These are phyloP conservation scores for Drosophila mercatorum DNA, from an alignment of 2,888 invertebrate genomes.

Conservation along the genomic window DNA sequence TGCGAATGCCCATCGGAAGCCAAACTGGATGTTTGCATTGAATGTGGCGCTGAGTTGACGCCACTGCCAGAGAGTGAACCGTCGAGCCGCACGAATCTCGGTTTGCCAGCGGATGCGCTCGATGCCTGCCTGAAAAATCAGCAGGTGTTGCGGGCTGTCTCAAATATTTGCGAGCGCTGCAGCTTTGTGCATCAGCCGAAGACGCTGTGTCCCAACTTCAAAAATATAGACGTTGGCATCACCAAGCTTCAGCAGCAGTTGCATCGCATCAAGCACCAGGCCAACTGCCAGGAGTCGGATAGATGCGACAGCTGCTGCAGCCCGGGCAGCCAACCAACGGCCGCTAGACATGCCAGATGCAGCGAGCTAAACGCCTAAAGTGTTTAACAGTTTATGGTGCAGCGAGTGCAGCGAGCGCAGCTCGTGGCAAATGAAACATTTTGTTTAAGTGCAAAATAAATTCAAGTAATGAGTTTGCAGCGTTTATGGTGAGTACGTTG, in stretches of 20 bases:
- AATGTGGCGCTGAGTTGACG: conserved; percentile 40
- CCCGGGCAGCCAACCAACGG: conserved; percentile 21
- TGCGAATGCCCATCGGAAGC: neutral
- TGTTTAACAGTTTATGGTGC: conserved; percentile 24
- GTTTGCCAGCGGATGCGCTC: conserved; percentile 30
- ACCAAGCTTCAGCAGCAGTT: conserved; percentile 10
- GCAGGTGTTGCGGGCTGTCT: neutral
- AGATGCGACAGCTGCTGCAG: neutral
- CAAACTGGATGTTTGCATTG: conserved; percentile 27
- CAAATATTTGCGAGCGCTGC: conserved; percentile 46
- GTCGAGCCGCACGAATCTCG: neutral
- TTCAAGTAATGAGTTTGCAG: conserved; percentile 78
- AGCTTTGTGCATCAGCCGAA: conserved; percentile 48
- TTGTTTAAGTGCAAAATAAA: conserved; percentile 80
- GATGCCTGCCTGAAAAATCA: conserved; percentile 53
- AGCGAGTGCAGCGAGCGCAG: neutral
- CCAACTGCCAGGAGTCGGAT: neutral
- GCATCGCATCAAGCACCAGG: conserved; percentile 23
- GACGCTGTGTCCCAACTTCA: conserved; percentile 17
- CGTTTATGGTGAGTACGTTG: conserved; percentile 53
- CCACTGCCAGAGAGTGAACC: neutral
- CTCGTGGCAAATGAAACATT: conserved; percentile 74
- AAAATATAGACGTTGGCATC: neutral
- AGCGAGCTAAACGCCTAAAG: neutral
- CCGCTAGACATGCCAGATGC: neutral